Evolutionary conservation across 2,797 vertebrate species (phyloP).

Genomic region (Eremophila alpestris): DNA sequence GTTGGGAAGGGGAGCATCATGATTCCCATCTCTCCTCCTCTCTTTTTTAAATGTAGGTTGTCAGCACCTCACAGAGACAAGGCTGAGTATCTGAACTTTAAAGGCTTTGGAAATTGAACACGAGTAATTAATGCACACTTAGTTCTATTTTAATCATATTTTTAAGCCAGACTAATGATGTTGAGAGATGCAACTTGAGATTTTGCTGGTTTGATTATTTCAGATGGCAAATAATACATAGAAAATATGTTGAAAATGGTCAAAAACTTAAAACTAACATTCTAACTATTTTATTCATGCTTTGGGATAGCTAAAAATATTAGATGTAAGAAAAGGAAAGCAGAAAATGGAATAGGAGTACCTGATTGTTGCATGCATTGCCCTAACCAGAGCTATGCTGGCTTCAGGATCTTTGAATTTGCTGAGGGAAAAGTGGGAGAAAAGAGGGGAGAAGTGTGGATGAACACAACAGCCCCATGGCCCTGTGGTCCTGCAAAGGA

Average conservation of each 20-base stretch:
- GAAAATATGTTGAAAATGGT: not conserved
- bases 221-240: not conserved
- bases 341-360: not conserved
- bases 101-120: not conserved
- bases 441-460: not conserved
- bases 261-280: not conserved
- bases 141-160: not conserved
- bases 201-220: not conserved
- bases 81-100: not conserved
- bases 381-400: not conserved
- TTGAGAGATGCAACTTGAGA: not conserved
- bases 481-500: not conserved
- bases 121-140: not conserved
- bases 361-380: not conserved
- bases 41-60: not conserved
- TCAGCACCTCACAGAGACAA: not conserved
- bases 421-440: not conserved
- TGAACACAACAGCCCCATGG: not conserved
- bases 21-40: not conserved
- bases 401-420: not conserved
- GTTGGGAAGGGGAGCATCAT: not conserved
- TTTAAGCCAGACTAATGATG: not conserved
- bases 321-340: not conserved
- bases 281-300: not conserved
- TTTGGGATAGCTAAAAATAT: not conserved